A percentile compares a stretch with the other conserved stretches of the same genome.
Conservation (phyloP, 2,113 vertebrate species). For the Grammomys surdaster region DNA sequence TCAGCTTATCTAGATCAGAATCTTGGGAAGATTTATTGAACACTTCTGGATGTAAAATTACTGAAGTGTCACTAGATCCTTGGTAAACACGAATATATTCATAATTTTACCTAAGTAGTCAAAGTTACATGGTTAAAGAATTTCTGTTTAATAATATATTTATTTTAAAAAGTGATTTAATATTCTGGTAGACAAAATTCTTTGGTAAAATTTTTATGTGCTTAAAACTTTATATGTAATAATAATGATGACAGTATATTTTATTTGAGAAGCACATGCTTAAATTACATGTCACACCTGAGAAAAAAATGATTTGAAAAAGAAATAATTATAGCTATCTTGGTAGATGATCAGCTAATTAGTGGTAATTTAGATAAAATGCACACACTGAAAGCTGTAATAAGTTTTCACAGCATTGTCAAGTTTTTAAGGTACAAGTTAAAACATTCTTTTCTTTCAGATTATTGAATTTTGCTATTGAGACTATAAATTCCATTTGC, state of each 20-base stretch:
- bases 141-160: slow-evolving; percentile 54
- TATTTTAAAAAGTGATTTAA: slow-evolving; percentile 48
- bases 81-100: slow-evolving; percentile 63
- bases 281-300: slow-evolving; percentile 72
- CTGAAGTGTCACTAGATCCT: slow-evolving; percentile 44
- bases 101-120: slow-evolving; percentile 69
- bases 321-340: slow-evolving; percentile 76
- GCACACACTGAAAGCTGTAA: slow-evolving; percentile 67
- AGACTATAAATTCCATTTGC: slow-evolving; percentile 62
- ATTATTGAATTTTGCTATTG: slow-evolving; percentile 43
- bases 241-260: slow-evolving; percentile 72
- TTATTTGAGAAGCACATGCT: slow-evolving; percentile 74
- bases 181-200: slow-evolving; percentile 57
- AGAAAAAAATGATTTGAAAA: slow-evolving; percentile 73
- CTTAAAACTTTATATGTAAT: slow-evolving; percentile 63
- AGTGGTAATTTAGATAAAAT: slow-evolving; percentile 77
- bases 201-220: slow-evolving; percentile 61
- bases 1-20: slow-evolving; percentile 38
- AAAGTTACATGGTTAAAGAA: neutral
- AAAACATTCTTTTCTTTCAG: slow-evolving; percentile 55
- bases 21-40: slow-evolving; percentile 43
- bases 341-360: slow-evolving; percentile 77
- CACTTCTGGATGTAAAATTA: slow-evolving; percentile 55
- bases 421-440: slow-evolving; percentile 66
- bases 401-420: slow-evolving; percentile 50